Evolutionary conservation across 2,797 vertebrate species (phyloP).

Genomic region (Urophycis tenuis): DNA sequence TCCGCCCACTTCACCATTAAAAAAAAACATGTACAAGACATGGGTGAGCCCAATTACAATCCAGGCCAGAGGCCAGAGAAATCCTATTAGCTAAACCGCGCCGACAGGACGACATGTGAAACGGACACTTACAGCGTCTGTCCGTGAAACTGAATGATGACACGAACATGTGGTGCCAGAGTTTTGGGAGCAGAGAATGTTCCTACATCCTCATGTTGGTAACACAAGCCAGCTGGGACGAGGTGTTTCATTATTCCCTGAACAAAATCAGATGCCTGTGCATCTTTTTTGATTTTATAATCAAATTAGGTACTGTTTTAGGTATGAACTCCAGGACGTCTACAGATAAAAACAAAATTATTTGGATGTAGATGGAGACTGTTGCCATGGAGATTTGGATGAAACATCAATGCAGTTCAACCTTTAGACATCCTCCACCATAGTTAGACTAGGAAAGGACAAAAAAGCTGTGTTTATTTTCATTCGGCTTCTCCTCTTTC

Average conservation of each 20-base stretch:
- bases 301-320: not conserved
- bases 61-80: not conserved
- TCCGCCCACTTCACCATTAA: not conserved
- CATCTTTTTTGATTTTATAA: not conserved
- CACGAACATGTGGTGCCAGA: not conserved
- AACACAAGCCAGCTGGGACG: not conserved
- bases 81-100: not conserved
- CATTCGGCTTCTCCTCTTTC: not conserved
- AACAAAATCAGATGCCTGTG: not conserved
- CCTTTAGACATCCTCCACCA: not conserved
- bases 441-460: not conserved
- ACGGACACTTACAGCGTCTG: too few species aligned
- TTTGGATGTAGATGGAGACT: not conserved
- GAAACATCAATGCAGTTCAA: not conserved
- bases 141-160: too few species aligned
- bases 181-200: not conserved
- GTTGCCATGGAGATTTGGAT: not conserved
- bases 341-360: not conserved
- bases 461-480: not conserved
- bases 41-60: not conserved
- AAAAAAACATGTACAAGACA: not conserved
- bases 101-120: too few species aligned
- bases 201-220: not conserved
- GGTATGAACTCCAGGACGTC: too few species aligned
- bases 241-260: not conserved